Base-by-base conservation (phyloP, 2,888 invertebrate genomes). In the Criorhina ranunculi region DNA sequence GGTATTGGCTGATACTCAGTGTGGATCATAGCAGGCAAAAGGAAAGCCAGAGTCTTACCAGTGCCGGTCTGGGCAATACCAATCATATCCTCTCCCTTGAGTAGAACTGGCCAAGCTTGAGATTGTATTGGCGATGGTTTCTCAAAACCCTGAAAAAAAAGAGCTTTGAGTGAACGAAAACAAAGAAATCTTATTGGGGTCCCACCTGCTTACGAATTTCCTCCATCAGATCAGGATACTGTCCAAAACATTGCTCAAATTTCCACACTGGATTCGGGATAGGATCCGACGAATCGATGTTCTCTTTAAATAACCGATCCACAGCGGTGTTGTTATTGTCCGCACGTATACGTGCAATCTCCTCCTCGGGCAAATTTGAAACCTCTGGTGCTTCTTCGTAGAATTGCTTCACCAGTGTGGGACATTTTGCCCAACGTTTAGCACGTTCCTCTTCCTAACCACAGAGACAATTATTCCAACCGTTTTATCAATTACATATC, bases 21-120 rank as follows among this genome's bases (percentile, higher is more conserved):
- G 90, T 99, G 98, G 87, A 99, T 96, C 88, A 99, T 93, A 9
- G 98, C 98, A 7, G 99, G 99, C 67, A 99, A 91, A 0, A 98
- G 92, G 89, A 98, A 99, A 0, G 98, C 99, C 73, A 99, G 93
- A 0, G 99, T 99, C 93, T 99, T 99, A 0, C 98, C 98, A 15
- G 97, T 97, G 72, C 97, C 97, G 5, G 98, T 98, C 92, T 98
- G 98, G 0, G 99, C 99, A 87, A 99, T 98, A 7, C 99, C 99
- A 90, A 99, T 98, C 90, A 99, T 92, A 92, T 99, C 99, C 89
- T 96, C 95, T 0, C 99, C 99, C 89, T 95, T 94, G 46, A 99
- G 92, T 0, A 99, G 93, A 80, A 99, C 94, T 0, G 99, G 99
- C 99, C 99, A 99, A 0, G 97, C 96, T 92, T 98, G 98, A 79